These are phyloP conservation scores for Panthera uncia DNA, from an alignment of 2,113 vertebrate genomes.

Conservation along the genomic window DNA sequence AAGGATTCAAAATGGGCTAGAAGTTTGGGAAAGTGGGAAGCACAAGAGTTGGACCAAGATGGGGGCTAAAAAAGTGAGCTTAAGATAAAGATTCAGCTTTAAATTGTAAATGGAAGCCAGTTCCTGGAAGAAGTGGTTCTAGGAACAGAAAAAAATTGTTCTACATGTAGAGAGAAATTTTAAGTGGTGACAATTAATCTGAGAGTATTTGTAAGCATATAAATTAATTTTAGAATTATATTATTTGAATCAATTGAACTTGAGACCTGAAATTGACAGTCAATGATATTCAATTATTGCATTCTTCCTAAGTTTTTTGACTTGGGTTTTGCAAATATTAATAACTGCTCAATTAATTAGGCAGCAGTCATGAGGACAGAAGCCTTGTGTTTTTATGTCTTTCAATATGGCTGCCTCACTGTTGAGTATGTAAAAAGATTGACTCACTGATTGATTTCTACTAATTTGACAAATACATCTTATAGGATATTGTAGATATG, in stretches of 20 bases:
- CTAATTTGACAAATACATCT: neutral
- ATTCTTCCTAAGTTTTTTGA: neutral
- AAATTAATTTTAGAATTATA: neutral
- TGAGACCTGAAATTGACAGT: neutral
- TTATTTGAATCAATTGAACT: constrained; percentile 16
- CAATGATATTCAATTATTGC: neutral
- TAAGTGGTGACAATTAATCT: neutral
- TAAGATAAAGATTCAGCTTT: neutral
- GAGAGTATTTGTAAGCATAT: neutral
- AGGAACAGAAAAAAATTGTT: neutral
- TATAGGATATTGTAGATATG: neutral
- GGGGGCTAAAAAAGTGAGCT: neutral
- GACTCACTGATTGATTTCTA: neutral
- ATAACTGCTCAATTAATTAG: neutral
- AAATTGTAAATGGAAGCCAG: neutral
- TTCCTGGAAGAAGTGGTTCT: neutral
- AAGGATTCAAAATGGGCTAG: neutral
- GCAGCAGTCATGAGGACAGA: neutral
- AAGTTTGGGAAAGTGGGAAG: neutral
- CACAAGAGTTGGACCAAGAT: neutral
- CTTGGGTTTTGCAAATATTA: neutral
- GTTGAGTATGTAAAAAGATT: neutral
- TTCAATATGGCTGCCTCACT: neutral
- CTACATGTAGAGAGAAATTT: neutral
- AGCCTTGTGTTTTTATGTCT: neutral